Percentiles rank a stretch among this genome's conserved stretches.
Evolutionary conservation across 2,113 vertebrate species (phyloP).

Genomic region (Entomyzon cyanotis): DNA sequence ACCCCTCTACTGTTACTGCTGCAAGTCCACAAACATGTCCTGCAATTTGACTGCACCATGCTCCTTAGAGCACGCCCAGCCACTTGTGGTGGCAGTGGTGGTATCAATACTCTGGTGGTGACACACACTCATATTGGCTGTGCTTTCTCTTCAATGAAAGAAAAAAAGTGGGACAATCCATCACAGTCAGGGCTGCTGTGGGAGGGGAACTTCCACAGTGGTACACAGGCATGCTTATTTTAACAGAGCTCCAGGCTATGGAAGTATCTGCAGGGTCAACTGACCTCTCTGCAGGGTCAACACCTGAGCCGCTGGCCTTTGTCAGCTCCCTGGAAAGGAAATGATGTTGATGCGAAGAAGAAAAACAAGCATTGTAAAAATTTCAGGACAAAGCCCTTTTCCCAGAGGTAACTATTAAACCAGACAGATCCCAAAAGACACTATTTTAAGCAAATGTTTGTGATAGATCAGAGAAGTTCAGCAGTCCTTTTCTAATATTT

Average conservation of each 20-base stretch:
- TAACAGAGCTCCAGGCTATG: neutral
- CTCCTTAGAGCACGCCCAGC: neutral
- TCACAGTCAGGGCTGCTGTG: neutral
- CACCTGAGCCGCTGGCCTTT: conserved; percentile 20
- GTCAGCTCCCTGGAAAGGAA: conserved; percentile 31
- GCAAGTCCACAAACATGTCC: neutral
- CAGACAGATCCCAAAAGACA: neutral
- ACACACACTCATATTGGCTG: fast-evolving
- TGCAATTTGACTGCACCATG: fast-evolving
- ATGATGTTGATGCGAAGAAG: neutral
- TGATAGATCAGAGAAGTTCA: neutral
- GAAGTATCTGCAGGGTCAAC: neutral
- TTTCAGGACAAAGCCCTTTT: conserved; percentile 14
- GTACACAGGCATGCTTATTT: neutral
- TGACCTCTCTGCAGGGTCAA: neutral
- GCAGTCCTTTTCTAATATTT: neutral
- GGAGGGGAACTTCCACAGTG: neutral
- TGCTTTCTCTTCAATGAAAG: neutral
- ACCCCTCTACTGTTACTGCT: neutral
- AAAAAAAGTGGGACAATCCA: neutral
- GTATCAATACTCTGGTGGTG: fast-evolving
- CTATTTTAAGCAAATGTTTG: conserved; percentile 5
- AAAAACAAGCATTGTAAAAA: conserved; percentile 23
- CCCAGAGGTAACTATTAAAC: conserved; percentile 30
- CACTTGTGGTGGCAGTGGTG: neutral